Evolutionary conservation across 2,113 vertebrate species (phyloP).

Genomic region (Dascyllus trimaculatus): DNA sequence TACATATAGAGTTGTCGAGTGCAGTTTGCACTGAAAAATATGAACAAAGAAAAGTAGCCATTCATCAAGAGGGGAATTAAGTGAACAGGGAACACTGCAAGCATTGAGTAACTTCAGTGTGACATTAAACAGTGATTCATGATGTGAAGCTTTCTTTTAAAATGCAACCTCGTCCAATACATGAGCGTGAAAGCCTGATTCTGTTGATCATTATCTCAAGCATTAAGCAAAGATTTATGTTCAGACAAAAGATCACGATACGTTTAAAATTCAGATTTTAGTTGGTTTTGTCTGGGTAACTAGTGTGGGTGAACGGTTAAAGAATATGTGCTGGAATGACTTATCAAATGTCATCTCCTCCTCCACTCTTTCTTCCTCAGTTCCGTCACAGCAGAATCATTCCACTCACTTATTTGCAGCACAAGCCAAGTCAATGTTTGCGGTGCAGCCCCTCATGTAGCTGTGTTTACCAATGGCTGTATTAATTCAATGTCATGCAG

Average conservation of each 20-base stretch:
- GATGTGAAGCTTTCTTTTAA: constrained; percentile 9
- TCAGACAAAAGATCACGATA: neutral
- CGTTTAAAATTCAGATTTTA: neutral
- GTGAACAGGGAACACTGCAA: constrained; percentile 1
- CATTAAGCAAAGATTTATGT: neutral
- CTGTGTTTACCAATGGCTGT: constrained; percentile 67
- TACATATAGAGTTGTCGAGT: constrained; percentile 30
- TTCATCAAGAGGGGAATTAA: constrained; percentile 40
- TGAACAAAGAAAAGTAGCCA: constrained; percentile 7
- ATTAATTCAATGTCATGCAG: constrained; percentile 76
- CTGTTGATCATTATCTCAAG: neutral
- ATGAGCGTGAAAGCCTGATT: neutral
- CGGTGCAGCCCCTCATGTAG: constrained; percentile 38
- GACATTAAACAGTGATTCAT: constrained; percentile 8
- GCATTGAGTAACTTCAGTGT: neutral
- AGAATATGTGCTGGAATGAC: constrained; percentile 3
- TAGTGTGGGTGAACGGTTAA: neutral
- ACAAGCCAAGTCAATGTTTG: constrained; percentile 49
- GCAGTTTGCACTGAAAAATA: constrained; percentile 26
- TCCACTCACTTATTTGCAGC: constrained; percentile 53
- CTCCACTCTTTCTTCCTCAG: neutral
- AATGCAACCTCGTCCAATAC: constrained; percentile 1
- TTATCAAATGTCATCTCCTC: constrained; percentile 31
- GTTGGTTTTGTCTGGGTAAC: neutral
- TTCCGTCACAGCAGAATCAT: constrained; percentile 34